Evolutionary conservation across 2,888 invertebrate species (phyloP), one percentile per base, ranked within the genome.

Genomic region (Geophilus truncorum): DNA sequence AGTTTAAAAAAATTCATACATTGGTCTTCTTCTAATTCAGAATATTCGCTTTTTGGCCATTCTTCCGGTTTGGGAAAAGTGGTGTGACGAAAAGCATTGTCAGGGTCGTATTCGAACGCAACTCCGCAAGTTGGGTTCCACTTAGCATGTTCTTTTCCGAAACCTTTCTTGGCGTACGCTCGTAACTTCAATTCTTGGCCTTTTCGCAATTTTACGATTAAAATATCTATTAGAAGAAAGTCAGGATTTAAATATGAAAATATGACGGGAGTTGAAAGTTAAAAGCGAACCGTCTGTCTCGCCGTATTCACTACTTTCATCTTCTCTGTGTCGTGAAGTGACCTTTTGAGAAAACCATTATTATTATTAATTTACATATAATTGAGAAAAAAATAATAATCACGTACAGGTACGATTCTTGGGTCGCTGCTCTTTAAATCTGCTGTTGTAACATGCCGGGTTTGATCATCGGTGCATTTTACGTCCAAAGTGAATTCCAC

Each of bases 81-180:
- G 1, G 98, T 99, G 86, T 99, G 99, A 57, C 96, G 90, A 92
- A 99, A 94, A 0, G 94, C 90, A 89, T 99, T 99, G 86, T 99
- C 99, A 0, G 99, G 99, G 88, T 99, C 99, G 88, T 99, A 99
- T 88, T 99, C 99, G 88, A 99, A 99, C 79, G 94, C 94, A 0
- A 99, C 98, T 70, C 98, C 98, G 78, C 96, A 95, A 0, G 99
- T 99, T 2, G 99, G 99, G 89, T 98, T 99, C 99, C 99, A 99
- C 88, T 99, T 99, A 0, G 99, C 99, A 89, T 99, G 99, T 87
- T 99, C 99, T 86, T 99, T 99, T 0, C 98, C 97, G 89, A 97
- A 96, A 9, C 92, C 92, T 89, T 99, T 99, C 85, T 98, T 97
- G 0, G 98, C 99, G 89, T 96, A 98, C 0, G 98, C 98, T 84